Conservation (phyloP, 2,888 invertebrate genomes). For the Dorcus parallelipipedus region DNA sequence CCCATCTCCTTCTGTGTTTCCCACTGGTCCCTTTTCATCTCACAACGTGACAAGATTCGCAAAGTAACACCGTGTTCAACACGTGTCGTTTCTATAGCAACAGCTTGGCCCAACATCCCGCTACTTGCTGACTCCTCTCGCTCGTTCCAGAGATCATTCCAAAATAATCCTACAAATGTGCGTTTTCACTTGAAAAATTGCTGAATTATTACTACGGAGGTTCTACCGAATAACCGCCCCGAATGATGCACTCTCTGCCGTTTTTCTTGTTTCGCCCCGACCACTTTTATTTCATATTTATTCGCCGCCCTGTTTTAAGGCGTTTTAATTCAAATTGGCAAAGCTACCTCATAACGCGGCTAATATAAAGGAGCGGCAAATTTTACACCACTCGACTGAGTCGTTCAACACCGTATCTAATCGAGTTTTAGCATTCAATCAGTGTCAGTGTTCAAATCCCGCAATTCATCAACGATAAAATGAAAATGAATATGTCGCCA, state of each 20-base stretch:
- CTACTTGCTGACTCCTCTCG: constrained; percentile 42
- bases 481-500: constrained; percentile 43
- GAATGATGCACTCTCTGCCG: constrained; percentile 14
- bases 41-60: constrained; percentile 51
- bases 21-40: constrained; percentile 49
- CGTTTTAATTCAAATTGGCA: too few relatives aligned
- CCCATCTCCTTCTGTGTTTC: constrained; percentile 38
- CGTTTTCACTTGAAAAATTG: constrained; percentile 38
- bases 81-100: constrained; percentile 51
- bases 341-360: constrained; percentile 13
- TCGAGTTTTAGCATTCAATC: constrained; percentile 47
- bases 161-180: constrained; percentile 42
- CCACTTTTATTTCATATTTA: too few relatives aligned
- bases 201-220: constrained; percentile 32
- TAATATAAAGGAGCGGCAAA: constrained; percentile 31
- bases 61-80: constrained; percentile 50
- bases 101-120: constrained; percentile 43
- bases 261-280: constrained; percentile 9
- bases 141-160: constrained; percentile 40
- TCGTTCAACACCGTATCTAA: constrained; percentile 42
- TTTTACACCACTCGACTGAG: constrained; percentile 38
- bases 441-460: constrained; percentile 46
- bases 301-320: too few relatives aligned
- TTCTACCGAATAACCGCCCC: constrained; percentile 6
- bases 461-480: constrained; percentile 47